Evolutionary conservation across 1,140 invertebrate species (phyloP).

Genomic region (Zeugodacus cucurbitae): DNA sequence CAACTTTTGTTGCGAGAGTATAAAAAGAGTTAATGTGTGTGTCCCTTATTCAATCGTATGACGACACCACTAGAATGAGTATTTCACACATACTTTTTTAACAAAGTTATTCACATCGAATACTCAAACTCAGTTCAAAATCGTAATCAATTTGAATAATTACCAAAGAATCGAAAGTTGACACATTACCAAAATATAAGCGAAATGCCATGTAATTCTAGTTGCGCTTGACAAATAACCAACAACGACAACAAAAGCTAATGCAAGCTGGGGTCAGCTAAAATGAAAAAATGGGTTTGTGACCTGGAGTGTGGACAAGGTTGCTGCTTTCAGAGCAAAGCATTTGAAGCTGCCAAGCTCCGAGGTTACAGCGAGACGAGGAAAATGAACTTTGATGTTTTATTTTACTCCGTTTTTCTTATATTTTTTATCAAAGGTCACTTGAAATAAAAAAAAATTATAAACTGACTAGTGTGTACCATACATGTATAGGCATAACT

Average conservation of each 20-base stretch:
- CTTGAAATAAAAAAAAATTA: neutral
- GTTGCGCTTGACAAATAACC: neutral
- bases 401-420: neutral
- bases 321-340: neutral
- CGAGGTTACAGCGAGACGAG: neutral
- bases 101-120: neutral
- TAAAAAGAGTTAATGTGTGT: too few relatives aligned
- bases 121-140: neutral
- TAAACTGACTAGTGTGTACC: neutral
- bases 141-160: constrained; percentile 16
- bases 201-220: neutral
- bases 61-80: too few relatives aligned
- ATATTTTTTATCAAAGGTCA: neutral
- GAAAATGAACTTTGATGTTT: neutral
- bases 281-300: neutral
- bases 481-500: neutral
- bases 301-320: neutral
- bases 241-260: neutral
- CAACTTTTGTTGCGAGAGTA: too few relatives aligned
- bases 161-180: neutral
- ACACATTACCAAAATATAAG: constrained; percentile 27
- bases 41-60: too few relatives aligned
- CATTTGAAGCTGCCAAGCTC: neutral
- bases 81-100: too few relatives aligned
- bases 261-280: neutral